Conservation (phyloP, 2,113 vertebrate species). For the Limanda limanda region DNA sequence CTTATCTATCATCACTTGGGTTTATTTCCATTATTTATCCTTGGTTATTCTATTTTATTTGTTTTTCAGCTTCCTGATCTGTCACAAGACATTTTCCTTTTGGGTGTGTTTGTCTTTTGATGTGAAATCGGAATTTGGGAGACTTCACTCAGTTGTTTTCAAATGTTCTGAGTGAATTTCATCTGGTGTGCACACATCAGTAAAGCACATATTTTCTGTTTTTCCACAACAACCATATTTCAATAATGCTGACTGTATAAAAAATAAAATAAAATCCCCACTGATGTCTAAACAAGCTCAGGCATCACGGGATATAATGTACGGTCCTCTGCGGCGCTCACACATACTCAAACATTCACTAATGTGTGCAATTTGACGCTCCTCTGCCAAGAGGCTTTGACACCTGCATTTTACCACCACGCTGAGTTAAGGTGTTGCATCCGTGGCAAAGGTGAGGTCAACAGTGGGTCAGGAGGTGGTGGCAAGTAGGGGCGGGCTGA, state of each 20-base stretch:
- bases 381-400: not conserved
- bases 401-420: not conserved
- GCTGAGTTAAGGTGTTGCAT: slow-evolving; percentile 10
- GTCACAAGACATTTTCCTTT: not conserved
- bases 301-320: not conserved
- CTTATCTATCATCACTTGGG: not conserved
- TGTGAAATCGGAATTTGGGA: not conserved
- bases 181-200: not conserved
- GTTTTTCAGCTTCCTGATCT: not conserved
- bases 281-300: not conserved
- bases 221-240: not conserved
- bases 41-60: not conserved
- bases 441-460: slow-evolving; percentile 31
- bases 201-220: not conserved
- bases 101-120: not conserved
- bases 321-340: not conserved
- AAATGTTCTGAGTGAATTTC: not conserved
- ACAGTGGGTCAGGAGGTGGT: slow-evolving; percentile 21
- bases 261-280: not conserved
- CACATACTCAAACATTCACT: not conserved
- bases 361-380: not conserved
- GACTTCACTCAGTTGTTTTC: not conserved
- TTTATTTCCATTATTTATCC: slow-evolving; percentile 5
- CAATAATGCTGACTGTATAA: not conserved
- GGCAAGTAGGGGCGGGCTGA: not conserved